phyloP scores from a whole-genome alignment of 2,888 invertebrate species.

The Chrysolina haemoptera region DNA sequence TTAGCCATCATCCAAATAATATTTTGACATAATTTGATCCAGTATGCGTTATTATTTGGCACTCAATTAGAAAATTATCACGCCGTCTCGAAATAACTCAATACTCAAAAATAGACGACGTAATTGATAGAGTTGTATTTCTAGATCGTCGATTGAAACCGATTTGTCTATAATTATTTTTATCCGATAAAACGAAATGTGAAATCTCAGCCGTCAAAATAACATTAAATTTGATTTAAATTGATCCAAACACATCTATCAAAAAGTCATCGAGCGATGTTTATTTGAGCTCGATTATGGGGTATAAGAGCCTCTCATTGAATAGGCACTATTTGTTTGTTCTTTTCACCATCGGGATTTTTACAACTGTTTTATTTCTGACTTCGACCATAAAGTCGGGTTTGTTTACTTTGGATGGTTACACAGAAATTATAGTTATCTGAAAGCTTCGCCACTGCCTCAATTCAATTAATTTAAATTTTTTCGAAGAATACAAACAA shows the following conservation, averaged over 20 bases:
- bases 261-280: constrained; percentile 27
- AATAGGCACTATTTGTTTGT: constrained; percentile 41
- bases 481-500: neutral
- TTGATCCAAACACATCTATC: constrained; percentile 19
- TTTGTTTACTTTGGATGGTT: constrained; percentile 35
- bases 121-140: constrained; percentile 20
- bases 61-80: neutral
- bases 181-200: constrained; percentile 10
- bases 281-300: constrained; percentile 36
- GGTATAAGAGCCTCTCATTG: constrained; percentile 33
- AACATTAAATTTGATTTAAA: constrained; percentile 22
- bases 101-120: constrained; percentile 11
- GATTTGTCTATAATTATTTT: constrained; percentile 21
- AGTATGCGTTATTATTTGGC: neutral
- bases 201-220: constrained; percentile 15
- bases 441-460: constrained; percentile 1
- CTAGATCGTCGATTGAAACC: constrained; percentile 12
- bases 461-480: neutral
- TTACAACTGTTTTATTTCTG: constrained; percentile 42
- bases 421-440: neutral
- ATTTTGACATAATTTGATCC: constrained; percentile 8
- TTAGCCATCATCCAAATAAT: neutral
- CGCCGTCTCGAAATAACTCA: neutral
- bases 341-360: constrained; percentile 25
- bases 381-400: constrained; percentile 31